Evolutionary conservation across 2,888 invertebrate genomes (phyloP), one percentile per base, ranked within the genome.

Genomic region (Drosophila gaucha): DNA sequence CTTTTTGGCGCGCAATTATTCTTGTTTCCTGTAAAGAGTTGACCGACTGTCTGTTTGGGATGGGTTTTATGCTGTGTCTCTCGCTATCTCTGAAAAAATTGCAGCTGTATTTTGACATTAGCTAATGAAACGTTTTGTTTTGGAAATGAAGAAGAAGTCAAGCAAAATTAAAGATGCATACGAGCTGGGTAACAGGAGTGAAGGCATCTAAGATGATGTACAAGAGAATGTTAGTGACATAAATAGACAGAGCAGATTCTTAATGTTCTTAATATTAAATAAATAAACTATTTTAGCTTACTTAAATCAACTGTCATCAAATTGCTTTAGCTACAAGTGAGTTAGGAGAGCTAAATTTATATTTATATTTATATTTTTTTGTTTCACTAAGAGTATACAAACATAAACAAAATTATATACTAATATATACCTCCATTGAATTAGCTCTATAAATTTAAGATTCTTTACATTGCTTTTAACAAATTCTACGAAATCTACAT

Each of bases 1-100:
- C 47, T 51, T 87, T 89, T 87, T 88, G 88, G 89, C 88, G 89
- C 88, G 89, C 77, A 88, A 82, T 69, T 80, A 57, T 73, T 58
- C 50, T 41, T 46, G 49, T 57, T 43, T 56, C 28, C 55, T 50
- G 64, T 68, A 87, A 87, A 39, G 79, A 83, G 80, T 70, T 83
- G 88, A 78, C 86, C 88, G 86, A 73, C 58, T 66, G 69, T 63
- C 78, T 50, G 51, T 3, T 41, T 66, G 70, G 54, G 44, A 57
- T 74, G 70, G 14, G 43, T 28, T 41, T 46, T 28, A 46, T 54
- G 14, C 36, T 36, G 4, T 6, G 39, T 14, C 39, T 31, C 35
- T 39, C 22, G 50, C 35, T 55, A 58, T 64, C 56, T 54, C 28
- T 8, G 9, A 12, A 24, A 26, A 49, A 41, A 30, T 28, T 63